Percentiles rank a stretch among this genome's conserved stretches.
These are phyloP conservation scores for Girardia tigrina DNA, from an alignment of 2,888 invertebrate species.

Conservation along the genomic window DNA sequence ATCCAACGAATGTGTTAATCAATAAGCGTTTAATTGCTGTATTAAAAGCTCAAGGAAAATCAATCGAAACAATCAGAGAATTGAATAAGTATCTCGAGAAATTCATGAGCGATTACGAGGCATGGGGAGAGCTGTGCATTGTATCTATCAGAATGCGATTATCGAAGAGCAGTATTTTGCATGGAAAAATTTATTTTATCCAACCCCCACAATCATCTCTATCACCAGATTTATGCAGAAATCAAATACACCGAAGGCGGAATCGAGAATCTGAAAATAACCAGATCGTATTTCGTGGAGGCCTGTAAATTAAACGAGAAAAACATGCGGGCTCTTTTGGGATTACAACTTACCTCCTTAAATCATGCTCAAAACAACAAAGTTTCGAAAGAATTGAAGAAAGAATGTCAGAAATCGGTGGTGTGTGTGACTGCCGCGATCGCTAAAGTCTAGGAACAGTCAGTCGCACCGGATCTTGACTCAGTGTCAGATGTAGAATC, in stretches of 20 bases:
- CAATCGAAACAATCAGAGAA: conserved; percentile 73
- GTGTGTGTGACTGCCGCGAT: conserved; percentile 56
- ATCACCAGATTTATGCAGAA: conserved; percentile 80
- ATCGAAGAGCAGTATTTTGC: conserved; percentile 78
- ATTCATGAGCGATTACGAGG: conserved; percentile 65
- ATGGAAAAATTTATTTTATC: conserved; percentile 83
- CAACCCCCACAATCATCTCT: conserved; percentile 83
- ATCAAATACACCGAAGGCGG: conserved; percentile 61
- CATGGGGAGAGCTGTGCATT: conserved; percentile 90
- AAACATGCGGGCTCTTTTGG: conserved; percentile 78
- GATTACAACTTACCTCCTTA: conserved; percentile 64
- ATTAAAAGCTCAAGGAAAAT: conserved; percentile 69
- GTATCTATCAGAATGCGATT: conserved; percentile 76
- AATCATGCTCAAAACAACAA: conserved; percentile 58
- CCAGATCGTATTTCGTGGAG: conserved; percentile 79
- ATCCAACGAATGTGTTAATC: conserved; percentile 73
- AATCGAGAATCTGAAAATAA: conserved; percentile 74
- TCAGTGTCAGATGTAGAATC: no score
- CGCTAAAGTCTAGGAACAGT: neutral
- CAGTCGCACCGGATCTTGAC: no score
- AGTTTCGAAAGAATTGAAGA: conserved; percentile 59
- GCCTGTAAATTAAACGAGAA: conserved; percentile 52
- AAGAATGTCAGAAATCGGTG: conserved; percentile 61
- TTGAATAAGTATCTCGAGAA: conserved; percentile 76
- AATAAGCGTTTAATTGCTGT: conserved; percentile 81